phyloP scores from a whole-genome alignment of 1,140 invertebrate genomes.

The Drosophila fuyamai region DNA sequence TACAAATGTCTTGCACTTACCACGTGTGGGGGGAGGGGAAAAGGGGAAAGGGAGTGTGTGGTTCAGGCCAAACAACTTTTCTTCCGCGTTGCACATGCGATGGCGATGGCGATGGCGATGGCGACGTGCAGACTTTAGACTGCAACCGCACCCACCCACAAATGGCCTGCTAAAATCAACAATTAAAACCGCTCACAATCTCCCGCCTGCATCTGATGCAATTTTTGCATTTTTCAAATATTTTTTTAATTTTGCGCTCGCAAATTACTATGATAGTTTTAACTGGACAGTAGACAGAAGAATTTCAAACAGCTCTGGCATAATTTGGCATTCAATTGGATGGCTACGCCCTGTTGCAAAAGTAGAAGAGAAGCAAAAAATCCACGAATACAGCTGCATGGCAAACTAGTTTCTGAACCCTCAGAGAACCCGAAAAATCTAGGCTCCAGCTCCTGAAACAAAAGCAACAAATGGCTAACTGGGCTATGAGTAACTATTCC shows the following conservation, averaged over 20 bases:
- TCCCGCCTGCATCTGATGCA: conserved; percentile 66
- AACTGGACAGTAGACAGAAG: conserved; percentile 36
- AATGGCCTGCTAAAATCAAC: conserved; percentile 70
- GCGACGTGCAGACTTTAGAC: conserved; percentile 8
- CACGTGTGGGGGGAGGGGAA: conserved; percentile 24
- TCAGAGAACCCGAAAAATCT: conserved; percentile 48
- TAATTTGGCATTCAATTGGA: conserved; percentile 72
- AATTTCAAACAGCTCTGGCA: conserved; percentile 50
- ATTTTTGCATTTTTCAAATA: conserved; percentile 77
- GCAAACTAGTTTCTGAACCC: conserved; percentile 65
- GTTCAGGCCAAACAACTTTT: conserved; percentile 70
- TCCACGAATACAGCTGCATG: conserved; percentile 60
- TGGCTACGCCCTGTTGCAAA: conserved; percentile 50
- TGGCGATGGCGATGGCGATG: conserved; percentile 42
- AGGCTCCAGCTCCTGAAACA: conserved; percentile 41
- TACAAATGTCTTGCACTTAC: conserved; percentile 66
- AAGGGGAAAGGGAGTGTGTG: conserved; percentile 21
- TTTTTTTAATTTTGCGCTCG: conserved; percentile 64
- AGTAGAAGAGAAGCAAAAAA: conserved; percentile 9
- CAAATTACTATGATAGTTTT: conserved; percentile 57
- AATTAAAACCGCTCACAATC: conserved; percentile 77
- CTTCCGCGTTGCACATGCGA: conserved; percentile 78
- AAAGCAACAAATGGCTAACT: conserved; percentile 24
- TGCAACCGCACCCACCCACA: conserved; percentile 72
- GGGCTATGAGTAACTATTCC: conserved; percentile 39